A percentile compares a stretch with the other conserved stretches of the same genome.
phyloP scores from a whole-genome alignment of 2,888 invertebrate species.

The Pachymerium ferrugineum region DNA sequence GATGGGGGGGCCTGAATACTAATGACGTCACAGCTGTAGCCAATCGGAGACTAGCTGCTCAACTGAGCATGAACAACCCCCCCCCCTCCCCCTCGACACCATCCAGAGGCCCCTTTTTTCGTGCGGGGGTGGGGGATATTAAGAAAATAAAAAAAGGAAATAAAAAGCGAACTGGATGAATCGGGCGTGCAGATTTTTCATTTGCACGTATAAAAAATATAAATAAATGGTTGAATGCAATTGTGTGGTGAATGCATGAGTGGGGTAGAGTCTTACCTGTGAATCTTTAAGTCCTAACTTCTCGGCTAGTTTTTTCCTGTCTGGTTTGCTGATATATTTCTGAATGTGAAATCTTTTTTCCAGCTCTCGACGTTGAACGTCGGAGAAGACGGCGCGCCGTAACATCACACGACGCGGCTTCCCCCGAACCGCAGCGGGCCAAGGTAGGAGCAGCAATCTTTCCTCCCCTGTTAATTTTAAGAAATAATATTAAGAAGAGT shows the following conservation, averaged over 20 bases:
- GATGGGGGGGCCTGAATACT: slow-evolving; percentile 34
- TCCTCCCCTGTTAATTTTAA: slow-evolving; percentile 32
- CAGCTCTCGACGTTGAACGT: slow-evolving; percentile 88
- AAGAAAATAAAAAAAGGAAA: not conserved
- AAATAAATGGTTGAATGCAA: not conserved
- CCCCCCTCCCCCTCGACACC: not conserved
- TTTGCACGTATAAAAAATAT: no score
- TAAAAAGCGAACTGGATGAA: no score
- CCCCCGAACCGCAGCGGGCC: slow-evolving; percentile 85
- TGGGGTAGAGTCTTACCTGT: slow-evolving; percentile 69
- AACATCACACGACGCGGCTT: slow-evolving; percentile 95
- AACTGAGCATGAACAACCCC: slow-evolving; percentile 1
- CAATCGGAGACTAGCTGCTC: slow-evolving; percentile 31
- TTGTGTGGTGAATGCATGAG: not conserved
- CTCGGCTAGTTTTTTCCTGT: slow-evolving; percentile 93
- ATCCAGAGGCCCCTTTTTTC: not conserved
- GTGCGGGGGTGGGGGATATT: not conserved
- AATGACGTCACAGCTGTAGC: slow-evolving; percentile 37
- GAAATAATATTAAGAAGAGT: not conserved
- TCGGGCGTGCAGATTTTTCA: no score
- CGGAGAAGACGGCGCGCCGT: slow-evolving; percentile 93
- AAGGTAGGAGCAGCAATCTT: slow-evolving; percentile 56
- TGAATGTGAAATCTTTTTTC: slow-evolving; percentile 94
- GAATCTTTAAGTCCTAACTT: slow-evolving; percentile 94
- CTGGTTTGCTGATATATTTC: slow-evolving; percentile 98